Evolutionary conservation across 2,888 invertebrate species (phyloP).

Genomic region (Pristionchus fissidentatus): DNA sequence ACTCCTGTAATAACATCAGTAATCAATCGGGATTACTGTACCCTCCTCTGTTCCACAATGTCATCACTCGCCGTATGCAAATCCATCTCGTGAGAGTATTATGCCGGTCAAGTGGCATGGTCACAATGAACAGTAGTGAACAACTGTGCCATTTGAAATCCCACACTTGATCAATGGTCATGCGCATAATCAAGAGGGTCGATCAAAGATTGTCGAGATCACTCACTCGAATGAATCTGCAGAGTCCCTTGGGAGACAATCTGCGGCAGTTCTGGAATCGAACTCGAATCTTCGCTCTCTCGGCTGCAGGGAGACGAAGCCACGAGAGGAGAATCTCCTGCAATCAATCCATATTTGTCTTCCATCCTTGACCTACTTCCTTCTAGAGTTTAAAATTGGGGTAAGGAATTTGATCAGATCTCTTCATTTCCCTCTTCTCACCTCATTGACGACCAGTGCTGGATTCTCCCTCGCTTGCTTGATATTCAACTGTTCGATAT

Average conservation of each 20-base stretch:
- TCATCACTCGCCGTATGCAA: not conserved
- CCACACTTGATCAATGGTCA: too few relatives aligned
- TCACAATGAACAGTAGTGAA: too few relatives aligned
- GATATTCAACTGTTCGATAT: conserved; percentile 17
- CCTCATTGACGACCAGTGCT: conserved; percentile 38
- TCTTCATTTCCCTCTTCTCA: not conserved
- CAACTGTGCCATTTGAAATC: too few relatives aligned
- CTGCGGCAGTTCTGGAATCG: conserved; percentile 17
- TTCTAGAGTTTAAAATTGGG: not conserved
- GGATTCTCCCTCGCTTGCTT: not conserved
- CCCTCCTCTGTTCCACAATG: not conserved
- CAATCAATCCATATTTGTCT: not conserved
- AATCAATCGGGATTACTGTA: not conserved
- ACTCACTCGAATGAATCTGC: conserved; percentile 44
- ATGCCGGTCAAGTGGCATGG: not conserved
- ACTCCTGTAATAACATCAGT: not conserved
- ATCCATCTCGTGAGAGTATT: not conserved
- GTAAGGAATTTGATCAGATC: not conserved
- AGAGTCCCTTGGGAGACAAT: conserved; percentile 36
- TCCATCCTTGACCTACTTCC: not conserved
- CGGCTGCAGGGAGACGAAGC: conserved; percentile 35
- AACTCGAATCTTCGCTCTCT: not conserved
- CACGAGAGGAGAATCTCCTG: conserved; percentile 47
- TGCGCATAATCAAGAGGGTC: too few relatives aligned
- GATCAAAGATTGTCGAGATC: too few relatives aligned